Conservation (phyloP, 2,797 vertebrate genomes). For the Vireo griseus region DNA sequence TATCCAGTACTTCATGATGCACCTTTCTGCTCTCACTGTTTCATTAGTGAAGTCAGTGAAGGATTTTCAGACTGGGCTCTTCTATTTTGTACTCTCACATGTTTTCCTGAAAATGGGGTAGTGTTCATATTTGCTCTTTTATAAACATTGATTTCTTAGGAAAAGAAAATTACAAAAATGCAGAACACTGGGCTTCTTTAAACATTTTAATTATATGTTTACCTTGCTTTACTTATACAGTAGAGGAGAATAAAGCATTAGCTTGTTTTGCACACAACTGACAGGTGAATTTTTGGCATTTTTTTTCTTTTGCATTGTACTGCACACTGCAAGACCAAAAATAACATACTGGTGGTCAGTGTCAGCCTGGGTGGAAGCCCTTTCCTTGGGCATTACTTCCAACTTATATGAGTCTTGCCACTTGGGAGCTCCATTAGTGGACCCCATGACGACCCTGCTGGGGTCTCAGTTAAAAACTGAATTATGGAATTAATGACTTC, state of each 20-base stretch:
- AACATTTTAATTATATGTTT: neutral
- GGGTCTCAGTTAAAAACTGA: neutral
- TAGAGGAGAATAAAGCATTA: neutral
- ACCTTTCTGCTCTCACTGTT: neutral
- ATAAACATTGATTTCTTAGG: neutral
- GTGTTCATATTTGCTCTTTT: neutral
- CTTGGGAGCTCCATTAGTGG: fast-evolving
- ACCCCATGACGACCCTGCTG: neutral
- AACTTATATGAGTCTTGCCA: neutral
- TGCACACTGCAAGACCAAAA: neutral
- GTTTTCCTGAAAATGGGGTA: neutral
- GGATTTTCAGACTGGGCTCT: neutral
- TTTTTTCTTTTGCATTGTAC: neutral
- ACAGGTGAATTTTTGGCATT: neutral
- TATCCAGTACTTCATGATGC: neutral
- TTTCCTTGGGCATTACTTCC: neutral
- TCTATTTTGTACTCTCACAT: neutral
- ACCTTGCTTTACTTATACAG: neutral
- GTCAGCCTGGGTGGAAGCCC: neutral
- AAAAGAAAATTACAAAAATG: neutral
- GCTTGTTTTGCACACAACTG: neutral
- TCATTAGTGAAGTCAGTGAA: neutral
- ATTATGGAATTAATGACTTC: neutral
- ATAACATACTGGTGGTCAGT: neutral
- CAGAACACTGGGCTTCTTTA: neutral